Evolutionary conservation across 2,113 vertebrate genomes (phyloP).

Genomic region (Martes martes): DNA sequence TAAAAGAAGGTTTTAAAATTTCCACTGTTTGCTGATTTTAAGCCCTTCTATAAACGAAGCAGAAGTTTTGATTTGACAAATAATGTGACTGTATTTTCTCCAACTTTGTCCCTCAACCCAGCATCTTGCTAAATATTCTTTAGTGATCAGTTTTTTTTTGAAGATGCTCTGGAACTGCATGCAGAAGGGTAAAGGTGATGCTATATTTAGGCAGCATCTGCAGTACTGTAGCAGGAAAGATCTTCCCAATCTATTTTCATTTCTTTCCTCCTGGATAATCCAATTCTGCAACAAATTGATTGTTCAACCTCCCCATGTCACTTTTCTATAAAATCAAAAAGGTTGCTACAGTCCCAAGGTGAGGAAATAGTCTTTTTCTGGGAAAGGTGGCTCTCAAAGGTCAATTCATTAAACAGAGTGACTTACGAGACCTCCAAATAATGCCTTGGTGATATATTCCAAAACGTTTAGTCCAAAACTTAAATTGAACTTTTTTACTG

Average conservation of each 20-base stretch:
- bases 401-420: conserved; percentile 38
- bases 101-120: neutral
- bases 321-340: conserved; percentile 49
- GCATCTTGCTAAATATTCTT: neutral
- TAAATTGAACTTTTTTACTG: neutral
- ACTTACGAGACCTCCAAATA: conserved; percentile 1
- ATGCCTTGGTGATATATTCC: neutral
- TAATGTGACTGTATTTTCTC: neutral
- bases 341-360: neutral
- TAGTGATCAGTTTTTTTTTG: neutral
- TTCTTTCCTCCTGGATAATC: conserved; percentile 49
- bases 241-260: conserved; percentile 29
- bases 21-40: neutral
- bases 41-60: conserved; percentile 12
- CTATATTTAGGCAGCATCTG: neutral
- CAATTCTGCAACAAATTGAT: conserved; percentile 23
- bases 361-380: conserved; percentile 5
- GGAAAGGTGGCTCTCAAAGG: conserved; percentile 1
- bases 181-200: neutral
- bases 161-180: neutral
- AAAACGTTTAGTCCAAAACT: conserved; percentile 4
- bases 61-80: conserved; percentile 14
- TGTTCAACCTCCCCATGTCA: neutral
- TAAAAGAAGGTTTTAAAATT: neutral
- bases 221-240: neutral